phyloP scores from a whole-genome alignment of 2,888 invertebrate species.

The Oxytorus armatus region DNA sequence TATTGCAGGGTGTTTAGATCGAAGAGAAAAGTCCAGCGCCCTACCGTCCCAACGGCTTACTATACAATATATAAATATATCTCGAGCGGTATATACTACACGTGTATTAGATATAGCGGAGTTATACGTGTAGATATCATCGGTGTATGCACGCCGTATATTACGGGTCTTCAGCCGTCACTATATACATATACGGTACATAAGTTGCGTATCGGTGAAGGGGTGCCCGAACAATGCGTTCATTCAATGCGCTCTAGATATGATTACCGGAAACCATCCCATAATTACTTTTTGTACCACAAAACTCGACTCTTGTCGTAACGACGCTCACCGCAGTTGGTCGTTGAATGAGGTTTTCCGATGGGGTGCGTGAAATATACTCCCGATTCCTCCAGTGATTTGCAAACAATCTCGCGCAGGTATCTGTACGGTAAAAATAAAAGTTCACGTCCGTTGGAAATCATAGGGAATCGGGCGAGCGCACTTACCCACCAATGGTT shows the following conservation, averaged over 20 bases:
- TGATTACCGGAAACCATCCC: slow-evolving; percentile 84
- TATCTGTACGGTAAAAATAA: neutral
- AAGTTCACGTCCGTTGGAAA: too few relatives aligned
- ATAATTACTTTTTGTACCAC: slow-evolving; percentile 83
- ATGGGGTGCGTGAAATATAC: slow-evolving; percentile 33
- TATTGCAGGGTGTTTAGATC: slow-evolving; percentile 52
- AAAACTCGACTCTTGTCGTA: slow-evolving; percentile 69
- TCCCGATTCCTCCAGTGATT: slow-evolving; percentile 31
- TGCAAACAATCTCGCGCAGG: slow-evolving; percentile 17
- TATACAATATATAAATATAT: slow-evolving; percentile 18
- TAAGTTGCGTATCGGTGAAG: slow-evolving; percentile 78
- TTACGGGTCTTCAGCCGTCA: slow-evolving; percentile 28
- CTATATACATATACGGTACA: slow-evolving; percentile 60
- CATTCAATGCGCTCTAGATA: slow-evolving; percentile 83
- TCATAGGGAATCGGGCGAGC: too few relatives aligned
- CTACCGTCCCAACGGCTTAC: slow-evolving; percentile 35
- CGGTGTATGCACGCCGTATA: slow-evolving; percentile 7
- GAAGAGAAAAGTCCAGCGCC: slow-evolving; percentile 51
- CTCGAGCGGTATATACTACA: slow-evolving; percentile 23
- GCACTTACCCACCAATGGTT: too few relatives aligned
- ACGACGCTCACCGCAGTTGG: slow-evolving; percentile 65
- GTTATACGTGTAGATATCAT: slow-evolving; percentile 13
- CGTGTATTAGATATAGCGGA: slow-evolving; percentile 40
- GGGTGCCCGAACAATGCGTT: slow-evolving; percentile 83
- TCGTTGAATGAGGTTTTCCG: slow-evolving; percentile 5